Base-by-base conservation (phyloP, 2,113 vertebrate genomes). In the Hippopotamus amphibius region DNA sequence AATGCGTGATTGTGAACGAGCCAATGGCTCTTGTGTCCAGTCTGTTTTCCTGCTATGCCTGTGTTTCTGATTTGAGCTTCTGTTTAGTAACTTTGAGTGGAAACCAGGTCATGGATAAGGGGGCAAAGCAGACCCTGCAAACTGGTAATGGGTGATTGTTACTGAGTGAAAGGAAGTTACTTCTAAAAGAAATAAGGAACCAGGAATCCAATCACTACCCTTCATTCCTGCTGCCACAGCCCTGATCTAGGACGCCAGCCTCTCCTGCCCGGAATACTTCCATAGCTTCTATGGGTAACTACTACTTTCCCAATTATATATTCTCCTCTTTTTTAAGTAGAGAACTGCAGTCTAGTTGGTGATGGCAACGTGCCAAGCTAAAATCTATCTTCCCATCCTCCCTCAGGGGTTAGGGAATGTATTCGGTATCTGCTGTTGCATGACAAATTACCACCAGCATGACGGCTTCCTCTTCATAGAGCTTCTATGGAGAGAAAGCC, bases 171-270 rank as follows among this genome's bases (percentile, higher is more conserved):
- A 94, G 53, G 17, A 90, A 68, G 57, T 28, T 43, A 53, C 26
- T 46, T 90, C 90, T 96, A 46, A 61, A 59, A 71, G 76, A 68
- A 82, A 81, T 12, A 57, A 28, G 46, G 80, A 92, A 74, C 33
- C n/a, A 48, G 71, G 61, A 65, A 50, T 48, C 59, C 43, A 43
- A 8, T 61, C 5, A 21, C 24, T 53, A 10, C n/a, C 13, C 28
- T 50, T 46, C 6, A 8, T 85, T 57, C 26, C 41, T 33, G 15
- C 37, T 41, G 59, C 48, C 5, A 0, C 3, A 0, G 0, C 21
- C 41, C 22, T 53, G 3, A 16, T 50, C 57, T 5, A 83, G 28
- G 43, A 86, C 26, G 6, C 76, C 50, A 37, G 48, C 48, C 85
- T 74, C 72, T 48, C 22, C 33, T 63, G 69, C 16, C 7, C 7